Conservation (phyloP, 2,113 vertebrate species). For the Pristiophorus japonicus region DNA sequence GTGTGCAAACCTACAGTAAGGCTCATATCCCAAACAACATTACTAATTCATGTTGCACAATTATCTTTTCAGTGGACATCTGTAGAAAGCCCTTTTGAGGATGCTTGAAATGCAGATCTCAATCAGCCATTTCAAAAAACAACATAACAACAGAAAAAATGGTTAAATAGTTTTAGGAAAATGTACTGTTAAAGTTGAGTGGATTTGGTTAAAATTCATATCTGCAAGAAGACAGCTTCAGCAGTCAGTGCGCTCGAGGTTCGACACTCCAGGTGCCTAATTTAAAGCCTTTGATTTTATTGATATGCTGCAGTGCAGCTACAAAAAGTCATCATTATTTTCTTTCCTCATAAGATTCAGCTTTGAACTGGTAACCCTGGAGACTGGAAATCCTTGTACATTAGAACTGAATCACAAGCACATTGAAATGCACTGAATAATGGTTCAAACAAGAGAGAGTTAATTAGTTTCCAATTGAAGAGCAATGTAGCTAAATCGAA, state of each 20-base stretch:
- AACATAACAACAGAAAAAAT: background rate
- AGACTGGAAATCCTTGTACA: background rate
- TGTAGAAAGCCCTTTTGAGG: background rate
- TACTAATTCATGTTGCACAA: conserved; percentile 13
- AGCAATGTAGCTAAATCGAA: background rate
- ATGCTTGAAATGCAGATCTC: no score
- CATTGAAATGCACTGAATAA: background rate
- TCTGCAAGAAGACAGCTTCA: background rate
- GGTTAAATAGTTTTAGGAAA: background rate
- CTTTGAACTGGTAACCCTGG: conserved; percentile 28
- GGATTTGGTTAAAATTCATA: conserved; percentile 6
- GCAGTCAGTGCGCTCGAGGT: background rate
- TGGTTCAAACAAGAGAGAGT: background rate
- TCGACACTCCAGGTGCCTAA: background rate
- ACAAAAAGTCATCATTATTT: background rate
- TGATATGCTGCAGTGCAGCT: background rate
- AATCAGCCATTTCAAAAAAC: background rate
- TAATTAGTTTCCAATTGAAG: conserved; percentile 35
- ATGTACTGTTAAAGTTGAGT: background rate
- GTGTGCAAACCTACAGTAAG: background rate
- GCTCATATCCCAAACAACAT: background rate
- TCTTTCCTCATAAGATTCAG: background rate
- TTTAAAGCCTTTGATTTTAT: conserved; percentile 33
- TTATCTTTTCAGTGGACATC: background rate
- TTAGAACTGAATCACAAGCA: background rate